Evolutionary conservation across 1,140 invertebrate species (phyloP), one percentile per base, ranked within the genome.

Genomic region (Drosophila malerkotliana): DNA sequence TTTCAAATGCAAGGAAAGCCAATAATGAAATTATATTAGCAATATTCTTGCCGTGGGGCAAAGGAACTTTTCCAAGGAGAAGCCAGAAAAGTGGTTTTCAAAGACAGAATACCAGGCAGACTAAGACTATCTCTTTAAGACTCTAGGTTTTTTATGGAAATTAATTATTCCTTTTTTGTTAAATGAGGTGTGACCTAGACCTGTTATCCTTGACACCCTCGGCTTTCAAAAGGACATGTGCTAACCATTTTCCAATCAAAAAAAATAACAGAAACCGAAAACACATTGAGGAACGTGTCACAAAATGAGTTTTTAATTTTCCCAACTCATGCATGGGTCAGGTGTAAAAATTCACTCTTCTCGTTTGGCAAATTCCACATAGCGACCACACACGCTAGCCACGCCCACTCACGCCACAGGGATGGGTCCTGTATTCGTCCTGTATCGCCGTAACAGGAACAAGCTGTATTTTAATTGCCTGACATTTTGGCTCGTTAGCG

Each of bases 221-320:
- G 39, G 30, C 26, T 6, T 5, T 32, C 18, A 34, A 15, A 71
- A 67, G 57, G 72, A 61, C 82, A 84, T 84, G 77, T 84, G 81
- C 69, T 66, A 72, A 63, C 54, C 66, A 62, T 55, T 37, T 67
- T 44, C 44, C 60, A 28, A 67, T 67, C 7, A 3, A 47, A 47
- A 47, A 37, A 55, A 30, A 55, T n/a, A 44, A 18, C 18, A 1
- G 18, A 18, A 28, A 63, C 44, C 18, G 47, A 37, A 55, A 60
- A 73, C 78, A 63, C 68, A 51, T 61, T 57, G 26, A 63, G 62
- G 61, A 68, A 68, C 61, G 74, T 81, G 64, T 75, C 57, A 74
- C 74, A 71, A 78, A 81, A 87, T 85, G 82, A 49, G 77, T 87
- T 87, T 85, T 85, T 87, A 85, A 85, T 87, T 81, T 78, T 83